These are phyloP conservation scores for Acanthosepion lycidas DNA, from an alignment of 2,888 invertebrate genomes.

Conservation along the genomic window DNA sequence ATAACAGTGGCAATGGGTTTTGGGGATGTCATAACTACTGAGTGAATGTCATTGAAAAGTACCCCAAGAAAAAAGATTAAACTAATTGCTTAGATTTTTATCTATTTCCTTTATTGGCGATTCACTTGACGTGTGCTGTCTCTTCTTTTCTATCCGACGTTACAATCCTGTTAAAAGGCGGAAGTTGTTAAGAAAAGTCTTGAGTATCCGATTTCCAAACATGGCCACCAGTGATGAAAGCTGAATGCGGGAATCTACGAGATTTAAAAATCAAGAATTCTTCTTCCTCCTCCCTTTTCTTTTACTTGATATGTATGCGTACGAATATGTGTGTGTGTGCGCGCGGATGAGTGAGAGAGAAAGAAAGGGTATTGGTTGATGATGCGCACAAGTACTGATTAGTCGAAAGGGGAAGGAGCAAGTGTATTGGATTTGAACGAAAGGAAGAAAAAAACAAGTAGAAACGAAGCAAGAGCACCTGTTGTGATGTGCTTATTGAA, in stretches of 20 bases:
- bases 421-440: no score
- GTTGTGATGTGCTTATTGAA: no score
- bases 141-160: background rate
- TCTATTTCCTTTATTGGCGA: background rate
- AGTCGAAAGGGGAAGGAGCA: no score
- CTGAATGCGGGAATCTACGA: background rate
- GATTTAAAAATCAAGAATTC: background rate
- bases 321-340: background rate
- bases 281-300: background rate
- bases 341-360: background rate
- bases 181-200: slow-evolving; percentile 33
- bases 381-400: background rate
- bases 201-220: background rate
- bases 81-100: background rate
- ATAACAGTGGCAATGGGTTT: background rate
- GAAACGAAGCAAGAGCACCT: no score
- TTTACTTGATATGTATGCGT: background rate
- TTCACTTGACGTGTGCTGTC: background rate
- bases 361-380: background rate
- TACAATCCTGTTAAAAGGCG: background rate
- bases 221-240: slow-evolving; percentile 2
- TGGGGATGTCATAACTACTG: background rate
- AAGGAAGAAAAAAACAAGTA: no score
- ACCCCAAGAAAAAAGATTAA: background rate
- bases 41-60: background rate